Base-by-base conservation (phyloP, 2,113 vertebrate species). In the Mormyrus lacerda region DNA sequence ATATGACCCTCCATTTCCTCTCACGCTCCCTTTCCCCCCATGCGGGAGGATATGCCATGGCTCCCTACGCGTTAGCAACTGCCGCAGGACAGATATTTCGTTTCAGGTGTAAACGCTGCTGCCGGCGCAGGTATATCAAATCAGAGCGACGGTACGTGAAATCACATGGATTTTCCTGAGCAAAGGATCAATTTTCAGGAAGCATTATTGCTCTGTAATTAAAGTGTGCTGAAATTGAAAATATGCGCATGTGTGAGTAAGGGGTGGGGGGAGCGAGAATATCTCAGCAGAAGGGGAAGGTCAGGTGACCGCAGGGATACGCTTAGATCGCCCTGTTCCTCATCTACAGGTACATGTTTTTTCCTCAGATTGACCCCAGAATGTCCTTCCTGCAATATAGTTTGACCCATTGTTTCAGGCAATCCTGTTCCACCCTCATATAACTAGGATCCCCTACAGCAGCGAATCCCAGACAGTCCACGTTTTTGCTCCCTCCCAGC, bases 131-230 rank as follows among this genome's bases (percentile, higher is more conserved):
- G 90, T 87, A 84, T 89, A 91, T 90, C 92, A 90, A 89, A 76
- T 91, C 87, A 90, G 44, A 91, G 69, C n/a, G 2, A 73, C 84
- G 58, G 90, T 51, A 87, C 91, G 88, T 90, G 85, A 90, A 90
- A 91, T 90, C 55, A 88, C 88, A 88, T 89, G 82, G 89, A 91
- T 91, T 92, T 87, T 88, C 88, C 88, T 58, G 55, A 91, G 89
- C 45, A 91, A 76, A 50, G 87, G 91, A 92, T 93, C 91, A 94
- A 92, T 93, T 50, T 35, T 27, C 19, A 88, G 85, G 90, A 90
- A 90, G 88, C 15, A 61, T 86, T 55, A 87, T 73, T 47, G 86
- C 87, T 65, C 88, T 88, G 90, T 89, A 91, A 92, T 92, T 91
- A 92, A 90, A 82, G 53, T 50, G 86, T 87, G 42, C 92, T 86